phyloP scores from a whole-genome alignment of 1,140 invertebrate species.

The Bombus huntii region DNA sequence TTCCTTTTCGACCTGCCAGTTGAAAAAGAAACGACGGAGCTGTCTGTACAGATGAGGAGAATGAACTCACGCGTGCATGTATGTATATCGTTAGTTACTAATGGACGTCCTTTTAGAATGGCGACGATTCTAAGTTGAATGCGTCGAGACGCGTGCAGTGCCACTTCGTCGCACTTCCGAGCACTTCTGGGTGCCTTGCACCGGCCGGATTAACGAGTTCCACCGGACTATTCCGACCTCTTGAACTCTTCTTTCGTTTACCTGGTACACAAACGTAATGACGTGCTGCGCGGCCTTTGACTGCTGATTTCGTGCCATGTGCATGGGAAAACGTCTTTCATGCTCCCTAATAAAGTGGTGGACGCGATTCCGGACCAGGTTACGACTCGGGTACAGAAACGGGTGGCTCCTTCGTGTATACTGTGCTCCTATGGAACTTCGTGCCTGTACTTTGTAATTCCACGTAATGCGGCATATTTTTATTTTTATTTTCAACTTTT shows the following conservation, averaged over 20 bases:
- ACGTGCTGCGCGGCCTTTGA: conserved; percentile 18
- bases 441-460: background rate
- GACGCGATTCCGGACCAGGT: background rate
- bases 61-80: background rate
- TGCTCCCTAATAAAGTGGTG: conserved; percentile 1
- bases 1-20: background rate
- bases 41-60: background rate
- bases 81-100: conserved; percentile 57
- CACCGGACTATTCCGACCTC: conserved; percentile 31
- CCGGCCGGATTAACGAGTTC: conserved; percentile 64
- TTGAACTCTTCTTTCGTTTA: conserved; percentile 40
- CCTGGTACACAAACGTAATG: conserved; percentile 16
- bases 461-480: background rate
- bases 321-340: conserved; percentile 22
- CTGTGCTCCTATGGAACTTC: background rate
- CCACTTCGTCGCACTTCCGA: conserved; percentile 32
- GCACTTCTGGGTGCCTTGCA: conserved; percentile 20
- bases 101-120: conserved; percentile 67
- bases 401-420: no score
- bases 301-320: conserved; percentile 15
- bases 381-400: background rate
- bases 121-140: conserved; percentile 46
- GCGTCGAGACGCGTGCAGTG: conserved; percentile 51
- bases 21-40: background rate
- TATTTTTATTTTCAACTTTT: background rate